Percentiles rank a stretch among this genome's conserved stretches.
These are phyloP conservation scores for Nothoprocta pentlandii DNA, from an alignment of 2,113 vertebrate species.

Conservation along the genomic window DNA sequence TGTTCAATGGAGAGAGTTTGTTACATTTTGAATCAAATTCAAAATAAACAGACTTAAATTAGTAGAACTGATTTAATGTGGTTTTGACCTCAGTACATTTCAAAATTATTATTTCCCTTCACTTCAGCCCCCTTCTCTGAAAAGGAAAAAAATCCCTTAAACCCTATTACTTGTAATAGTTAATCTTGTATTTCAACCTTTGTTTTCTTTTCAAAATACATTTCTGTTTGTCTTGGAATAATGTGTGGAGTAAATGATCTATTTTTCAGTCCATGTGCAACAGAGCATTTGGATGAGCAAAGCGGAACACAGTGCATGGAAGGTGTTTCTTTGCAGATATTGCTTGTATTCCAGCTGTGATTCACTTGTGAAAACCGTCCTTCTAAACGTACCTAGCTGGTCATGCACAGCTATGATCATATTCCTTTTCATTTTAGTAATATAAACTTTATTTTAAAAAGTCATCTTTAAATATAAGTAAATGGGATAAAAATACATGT, in stretches of 20 bases:
- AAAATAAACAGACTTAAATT: not conserved
- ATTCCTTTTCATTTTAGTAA: not conserved
- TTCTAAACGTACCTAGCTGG: fast-evolving
- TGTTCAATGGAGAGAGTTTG: not conserved
- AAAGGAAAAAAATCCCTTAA: not conserved
- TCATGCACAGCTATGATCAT: not conserved
- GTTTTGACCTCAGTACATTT: not conserved
- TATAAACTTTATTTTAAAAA: not conserved
- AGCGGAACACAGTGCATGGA: not conserved
- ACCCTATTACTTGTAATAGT: fast-evolving
- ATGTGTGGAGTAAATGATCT: not conserved
- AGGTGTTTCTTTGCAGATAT: not conserved
- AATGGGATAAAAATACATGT: not conserved
- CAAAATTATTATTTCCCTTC: not conserved
- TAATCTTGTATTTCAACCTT: fast-evolving
- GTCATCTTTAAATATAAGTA: not conserved
- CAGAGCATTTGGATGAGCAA: not conserved
- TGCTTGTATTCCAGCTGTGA: not conserved
- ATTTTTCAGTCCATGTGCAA: not conserved
- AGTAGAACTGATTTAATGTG: not conserved
- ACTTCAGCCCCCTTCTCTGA: fast-evolving
- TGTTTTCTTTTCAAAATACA: not conserved
- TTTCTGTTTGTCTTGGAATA: not conserved
- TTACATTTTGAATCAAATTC: not conserved
- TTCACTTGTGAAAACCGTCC: not conserved